These are phyloP conservation scores for Callimorpha dominula DNA, from an alignment of 2,888 invertebrate genomes.

Conservation along the genomic window DNA sequence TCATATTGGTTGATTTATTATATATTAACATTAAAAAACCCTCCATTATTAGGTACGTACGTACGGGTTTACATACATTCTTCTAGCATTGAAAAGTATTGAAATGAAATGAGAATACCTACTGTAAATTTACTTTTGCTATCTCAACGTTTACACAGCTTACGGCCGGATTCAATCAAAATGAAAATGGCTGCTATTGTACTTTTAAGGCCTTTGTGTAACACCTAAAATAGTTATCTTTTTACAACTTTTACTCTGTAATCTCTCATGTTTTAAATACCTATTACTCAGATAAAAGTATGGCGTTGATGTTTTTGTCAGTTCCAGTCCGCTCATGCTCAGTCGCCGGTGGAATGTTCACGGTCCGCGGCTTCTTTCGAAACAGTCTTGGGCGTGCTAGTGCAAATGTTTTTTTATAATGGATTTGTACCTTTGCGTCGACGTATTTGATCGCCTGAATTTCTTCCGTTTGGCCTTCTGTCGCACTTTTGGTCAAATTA, in stretches of 20 bases:
- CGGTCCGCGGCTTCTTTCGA: constrained; percentile 83
- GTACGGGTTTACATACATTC: too few species aligned
- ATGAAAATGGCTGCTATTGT: not conserved
- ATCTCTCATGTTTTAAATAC: constrained; percentile 52
- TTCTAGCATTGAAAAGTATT: not conserved
- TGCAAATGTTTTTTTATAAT: constrained; percentile 84
- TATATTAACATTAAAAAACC: not conserved
- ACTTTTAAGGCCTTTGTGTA: constrained; percentile 1
- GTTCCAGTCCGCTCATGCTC: constrained; percentile 75
- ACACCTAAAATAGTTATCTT: not conserved
- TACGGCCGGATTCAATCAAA: not conserved
- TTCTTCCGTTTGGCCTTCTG: constrained; percentile 51
- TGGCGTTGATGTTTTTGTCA: constrained; percentile 76
- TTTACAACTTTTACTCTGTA: constrained; percentile 11
- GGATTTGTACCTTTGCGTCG: constrained; percentile 68
- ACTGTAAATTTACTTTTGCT: constrained; percentile 1
- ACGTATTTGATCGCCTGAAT: constrained; percentile 58
- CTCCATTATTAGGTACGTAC: not conserved
- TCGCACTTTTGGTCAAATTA: constrained; percentile 27
- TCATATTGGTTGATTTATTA: not conserved
- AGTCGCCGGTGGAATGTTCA: constrained; percentile 82
- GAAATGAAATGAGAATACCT: not conserved
- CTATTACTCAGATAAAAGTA: constrained; percentile 67
- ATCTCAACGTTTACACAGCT: not conserved
- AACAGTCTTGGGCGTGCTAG: constrained; percentile 81